Conservation (phyloP, 2,113 vertebrate species). For the Melierax canorus region DNA sequence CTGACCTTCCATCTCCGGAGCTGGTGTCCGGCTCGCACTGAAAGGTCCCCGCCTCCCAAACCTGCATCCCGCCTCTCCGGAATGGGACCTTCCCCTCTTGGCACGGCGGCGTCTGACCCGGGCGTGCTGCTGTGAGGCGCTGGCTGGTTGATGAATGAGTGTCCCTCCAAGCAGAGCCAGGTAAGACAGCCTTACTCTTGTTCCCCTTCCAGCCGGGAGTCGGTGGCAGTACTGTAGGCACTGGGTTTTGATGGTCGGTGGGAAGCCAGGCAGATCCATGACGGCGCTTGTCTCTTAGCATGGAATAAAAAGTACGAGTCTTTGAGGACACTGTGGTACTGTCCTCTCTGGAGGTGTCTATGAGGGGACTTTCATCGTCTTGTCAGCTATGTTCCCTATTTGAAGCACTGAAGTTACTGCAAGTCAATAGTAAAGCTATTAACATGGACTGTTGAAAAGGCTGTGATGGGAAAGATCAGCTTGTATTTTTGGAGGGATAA, state of each 20-base stretch:
- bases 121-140: not conserved
- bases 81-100: not conserved
- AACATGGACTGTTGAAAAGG: constrained; percentile 66
- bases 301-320: not conserved
- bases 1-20: not conserved
- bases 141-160: constrained; percentile 19
- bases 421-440: constrained; percentile 70
- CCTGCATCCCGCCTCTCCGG: not conserved
- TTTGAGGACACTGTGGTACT: rapidly evolving
- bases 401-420: not conserved
- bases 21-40: not conserved
- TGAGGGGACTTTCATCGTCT: not conserved
- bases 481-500: not conserved
- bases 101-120: not conserved
- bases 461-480: constrained; percentile 11
- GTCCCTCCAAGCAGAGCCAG: constrained; percentile 29
- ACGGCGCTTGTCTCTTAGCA: not conserved
- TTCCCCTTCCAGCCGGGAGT: not conserved
- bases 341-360: not conserved
- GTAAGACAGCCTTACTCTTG: constrained; percentile 14
- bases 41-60: not conserved
- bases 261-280: not conserved
- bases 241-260: not conserved
- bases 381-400: not conserved
- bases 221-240: not conserved